Percentiles rank a stretch among this genome's conserved stretches.
phyloP scores from a whole-genome alignment of 1,140 invertebrate species.

The Hermatobates lingyangjiaoensis region DNA sequence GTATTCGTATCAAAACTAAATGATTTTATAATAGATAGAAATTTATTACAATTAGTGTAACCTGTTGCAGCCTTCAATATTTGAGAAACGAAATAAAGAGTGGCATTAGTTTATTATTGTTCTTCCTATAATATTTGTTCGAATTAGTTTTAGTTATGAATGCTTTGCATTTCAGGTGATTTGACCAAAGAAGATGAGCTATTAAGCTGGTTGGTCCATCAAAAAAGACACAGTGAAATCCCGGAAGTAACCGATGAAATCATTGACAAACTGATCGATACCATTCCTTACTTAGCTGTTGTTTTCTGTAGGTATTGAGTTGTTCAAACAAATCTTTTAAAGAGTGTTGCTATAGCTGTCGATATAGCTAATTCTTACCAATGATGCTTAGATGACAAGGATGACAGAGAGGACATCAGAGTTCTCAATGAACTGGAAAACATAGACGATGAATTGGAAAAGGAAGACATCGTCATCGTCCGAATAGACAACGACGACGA shows the following conservation, averaged over 20 bases:
- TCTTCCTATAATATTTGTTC: too few relatives aligned
- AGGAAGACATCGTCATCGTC: conserved; percentile 75
- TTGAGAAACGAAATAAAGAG: too few relatives aligned
- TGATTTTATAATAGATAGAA: too few relatives aligned
- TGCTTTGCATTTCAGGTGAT: conserved; percentile 52
- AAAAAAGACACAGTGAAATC: conserved; percentile 76
- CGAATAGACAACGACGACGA: conserved; percentile 72
- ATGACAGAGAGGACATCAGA: conserved; percentile 71
- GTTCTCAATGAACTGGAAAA: conserved; percentile 78
- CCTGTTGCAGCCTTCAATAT: too few relatives aligned
- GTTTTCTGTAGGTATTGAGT: conserved; percentile 60
- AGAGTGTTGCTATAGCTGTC: too few relatives aligned
- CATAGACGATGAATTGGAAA: conserved; percentile 79
- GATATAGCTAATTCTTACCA: too few relatives aligned
- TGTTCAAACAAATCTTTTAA: conserved; percentile 4
- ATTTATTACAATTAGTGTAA: too few relatives aligned
- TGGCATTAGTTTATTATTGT: too few relatives aligned
- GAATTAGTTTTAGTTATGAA: too few relatives aligned
- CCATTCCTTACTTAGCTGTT: conserved; percentile 56
- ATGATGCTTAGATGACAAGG: conserved; percentile 73
- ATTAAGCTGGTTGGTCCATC: conserved; percentile 70
- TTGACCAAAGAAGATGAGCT: conserved; percentile 79
- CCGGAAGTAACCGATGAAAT: conserved; percentile 85
- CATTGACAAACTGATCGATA: conserved; percentile 77
- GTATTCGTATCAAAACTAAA: too few relatives aligned